Base-by-base conservation (phyloP, 2,797 vertebrate genomes). In the Rhinophrynus dorsalis region DNA sequence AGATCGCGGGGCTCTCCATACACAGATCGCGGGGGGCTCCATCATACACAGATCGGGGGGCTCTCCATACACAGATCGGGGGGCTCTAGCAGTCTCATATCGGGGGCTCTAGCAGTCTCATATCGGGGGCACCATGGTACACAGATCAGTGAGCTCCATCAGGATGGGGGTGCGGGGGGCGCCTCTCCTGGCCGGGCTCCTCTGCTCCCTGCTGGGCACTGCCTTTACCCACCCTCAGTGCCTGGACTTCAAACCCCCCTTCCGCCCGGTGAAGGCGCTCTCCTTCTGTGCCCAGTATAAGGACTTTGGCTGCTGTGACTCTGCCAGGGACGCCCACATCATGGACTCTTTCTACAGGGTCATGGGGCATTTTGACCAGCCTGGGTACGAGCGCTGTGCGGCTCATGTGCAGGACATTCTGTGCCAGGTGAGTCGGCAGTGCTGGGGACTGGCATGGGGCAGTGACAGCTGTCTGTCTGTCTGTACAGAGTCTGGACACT, bases 201-300 rank as follows among this genome's bases (percentile, higher is more conserved):
- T 33, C 12, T 15, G 67, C 11, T 8, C 51, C 15, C 12, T 8
- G 24, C 21, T 26, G 38, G 27, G 47, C 3, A 26, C 23, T 3
- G 87, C 74, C 5, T 73, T 47, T 24, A 72, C 72, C 45, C 96
- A 98, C 80, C 95, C 96, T 6, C 96, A 98, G 80, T 98, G 96
- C 84, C 75, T 98, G 89, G 96, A 98, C 80, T 98, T 97, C 74
- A 97, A 94, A 77, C 94, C 96, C 18, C 96, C 96, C 11, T 98
- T 96, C 81, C 84, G 89, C 74, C 93, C 95, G 23, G 84, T 77
- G 21, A 73, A 74, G 42, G 86, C 89, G 70, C 90, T 97, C 58
- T 73, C 82, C 72, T 94, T 98, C 74, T 98, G 96, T 85, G 75
- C 81, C 1, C 92, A 90, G 83, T 98, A 98, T 83, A 84, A 83